Base-by-base conservation (phyloP, 35 echinoderm and acorn worm genomes). In the Holothuria glaberrima region DNA sequence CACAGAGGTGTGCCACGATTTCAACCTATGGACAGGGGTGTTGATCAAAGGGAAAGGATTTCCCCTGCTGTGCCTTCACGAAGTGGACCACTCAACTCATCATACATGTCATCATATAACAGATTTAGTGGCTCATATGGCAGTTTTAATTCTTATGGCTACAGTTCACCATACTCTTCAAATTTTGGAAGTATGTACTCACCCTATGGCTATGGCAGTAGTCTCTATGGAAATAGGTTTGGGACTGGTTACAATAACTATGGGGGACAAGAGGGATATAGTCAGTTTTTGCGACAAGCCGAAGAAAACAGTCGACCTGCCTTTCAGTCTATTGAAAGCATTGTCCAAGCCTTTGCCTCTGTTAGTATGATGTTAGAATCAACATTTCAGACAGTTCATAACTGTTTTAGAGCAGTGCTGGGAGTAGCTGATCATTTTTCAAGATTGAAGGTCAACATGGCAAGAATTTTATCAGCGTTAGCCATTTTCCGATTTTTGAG, bases 351-450 rank as follows among this genome's bases (percentile, higher is more conserved):
- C 9, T 98, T 98, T 86, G 96, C 87, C 2, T 98, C 96, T 16
- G 91, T 98, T 12, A 98, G 96, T 54, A 98, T 98, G 96, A 98
- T 98, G 96, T 75, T 98, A 22, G 96, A 98, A 36, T 98, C 96
- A 13, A 98, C 96, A 2, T 94, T 92, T 63, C 90, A 94, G 27
- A 94, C 96, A 44, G 96, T 98, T 14, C 94, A 98, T 66, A 98
- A 94, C 90, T 92, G 93, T 63, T 98, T 98, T 79, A 78, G 96
- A 27, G 96, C 96, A 36, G 96, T 98, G 2, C 24, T 98, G 0
- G 96, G 96, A 33, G 96, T 98, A 0, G 96, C 96, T 0, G 96
- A 98, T 62, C 96, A 98, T 78, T 98, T 98, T 58, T 94, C 96
- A 4, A 85, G 96, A 71, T 90, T 98, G 5, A 98, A 98, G 75